These are phyloP conservation scores for Platypus cylindrus DNA, from an alignment of 2,888 invertebrate genomes.

Conservation along the genomic window DNA sequence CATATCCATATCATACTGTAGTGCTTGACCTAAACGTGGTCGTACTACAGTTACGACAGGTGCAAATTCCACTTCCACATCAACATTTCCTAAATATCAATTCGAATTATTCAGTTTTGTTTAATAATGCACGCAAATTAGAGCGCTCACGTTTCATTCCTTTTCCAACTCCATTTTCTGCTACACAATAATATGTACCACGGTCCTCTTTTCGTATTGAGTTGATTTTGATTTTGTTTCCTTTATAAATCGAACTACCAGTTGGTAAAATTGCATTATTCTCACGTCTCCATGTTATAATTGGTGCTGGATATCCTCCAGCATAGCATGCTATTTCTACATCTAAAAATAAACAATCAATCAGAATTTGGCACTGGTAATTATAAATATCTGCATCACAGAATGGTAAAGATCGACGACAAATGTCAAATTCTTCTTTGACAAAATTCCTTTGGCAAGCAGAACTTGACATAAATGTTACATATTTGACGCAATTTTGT, in stretches of 20 bases:
- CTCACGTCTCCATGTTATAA: slow-evolving; percentile 82
- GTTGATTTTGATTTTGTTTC: slow-evolving; percentile 65
- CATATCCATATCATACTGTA: slow-evolving; percentile 88
- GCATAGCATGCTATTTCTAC: slow-evolving; percentile 82
- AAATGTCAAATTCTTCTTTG: too few species aligned
- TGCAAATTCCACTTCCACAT: slow-evolving; percentile 80
- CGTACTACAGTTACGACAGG: slow-evolving; percentile 77
- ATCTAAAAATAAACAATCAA: slow-evolving; percentile 35
- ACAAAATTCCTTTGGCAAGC: too few species aligned
- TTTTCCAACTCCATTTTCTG: slow-evolving; percentile 78
- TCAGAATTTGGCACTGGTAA: too few species aligned
- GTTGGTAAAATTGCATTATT: slow-evolving; percentile 88
- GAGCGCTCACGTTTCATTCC: slow-evolving; percentile 51
- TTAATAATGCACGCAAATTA: background rate
- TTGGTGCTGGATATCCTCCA: slow-evolving; percentile 72
- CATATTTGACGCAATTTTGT: too few species aligned
- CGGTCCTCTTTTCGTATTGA: slow-evolving; percentile 76
- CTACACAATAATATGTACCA: slow-evolving; percentile 88
- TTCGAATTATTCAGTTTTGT: background rate
- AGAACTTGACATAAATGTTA: too few species aligned
- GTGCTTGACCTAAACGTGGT: slow-evolving; percentile 72
- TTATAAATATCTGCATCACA: too few species aligned
- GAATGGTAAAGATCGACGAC: too few species aligned
- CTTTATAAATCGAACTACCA: slow-evolving; percentile 75
- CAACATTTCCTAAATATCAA: slow-evolving; percentile 49